Evolutionary conservation across 2,888 invertebrate species (phyloP).

Genomic region (Psylliodes chrysocephalus): DNA sequence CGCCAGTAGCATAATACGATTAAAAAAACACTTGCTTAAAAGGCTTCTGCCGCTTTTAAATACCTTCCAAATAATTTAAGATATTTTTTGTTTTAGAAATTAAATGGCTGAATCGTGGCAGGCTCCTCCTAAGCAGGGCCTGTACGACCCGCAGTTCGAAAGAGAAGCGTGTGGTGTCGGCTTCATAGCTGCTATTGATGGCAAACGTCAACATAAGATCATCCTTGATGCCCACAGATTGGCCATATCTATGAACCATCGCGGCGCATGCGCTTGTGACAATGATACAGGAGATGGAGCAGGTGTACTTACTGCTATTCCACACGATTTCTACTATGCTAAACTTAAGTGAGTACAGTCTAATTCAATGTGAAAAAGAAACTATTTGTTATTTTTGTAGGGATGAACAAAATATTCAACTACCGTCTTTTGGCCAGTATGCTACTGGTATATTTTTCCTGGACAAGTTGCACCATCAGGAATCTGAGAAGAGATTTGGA

Average conservation of each 20-base stretch:
- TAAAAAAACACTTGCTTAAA: no score
- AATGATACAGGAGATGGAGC: constrained; percentile 99
- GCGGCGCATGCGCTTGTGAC: constrained; percentile 99
- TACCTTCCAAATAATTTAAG: no score
- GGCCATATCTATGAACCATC: constrained; percentile 98
- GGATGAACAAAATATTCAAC: constrained; percentile 80
- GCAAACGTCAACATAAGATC: constrained; percentile 93
- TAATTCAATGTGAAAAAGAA: background rate
- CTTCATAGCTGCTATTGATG: constrained; percentile 98
- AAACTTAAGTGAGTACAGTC: constrained; percentile 75
- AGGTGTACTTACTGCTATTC: constrained; percentile 96
- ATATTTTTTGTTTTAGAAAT: constrained; percentile 50
- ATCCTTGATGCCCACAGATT: constrained; percentile 94
- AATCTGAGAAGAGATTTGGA: constrained; percentile 84
- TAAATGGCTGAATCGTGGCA: constrained; percentile 72
- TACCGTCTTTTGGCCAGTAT: constrained; percentile 90
- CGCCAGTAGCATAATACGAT: no score
- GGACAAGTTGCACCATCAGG: constrained; percentile 83
- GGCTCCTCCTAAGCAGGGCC: constrained; percentile 87
- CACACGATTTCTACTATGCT: constrained; percentile 90
- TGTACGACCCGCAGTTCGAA: constrained; percentile 96
- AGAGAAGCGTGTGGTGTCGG: constrained; percentile 99
- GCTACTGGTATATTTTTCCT: constrained; percentile 97
- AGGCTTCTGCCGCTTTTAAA: no score
- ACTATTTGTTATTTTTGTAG: constrained; percentile 66